Base-by-base conservation (phyloP, 2,888 invertebrate species). In the Germaria angustata region DNA sequence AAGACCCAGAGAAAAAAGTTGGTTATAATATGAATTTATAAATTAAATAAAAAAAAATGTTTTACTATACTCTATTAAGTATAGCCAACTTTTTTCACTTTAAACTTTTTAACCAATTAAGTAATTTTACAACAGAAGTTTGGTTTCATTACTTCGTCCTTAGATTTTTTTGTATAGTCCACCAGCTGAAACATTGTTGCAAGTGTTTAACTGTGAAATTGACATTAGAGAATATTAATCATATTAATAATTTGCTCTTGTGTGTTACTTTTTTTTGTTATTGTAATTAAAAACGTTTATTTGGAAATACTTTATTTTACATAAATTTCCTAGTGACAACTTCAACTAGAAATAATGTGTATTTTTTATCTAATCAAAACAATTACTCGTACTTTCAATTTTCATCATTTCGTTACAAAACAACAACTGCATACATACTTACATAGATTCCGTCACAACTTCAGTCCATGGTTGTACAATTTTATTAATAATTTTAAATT, bases 371-470 rank as follows among this genome's bases (percentile, higher is more conserved):
- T 66, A 63, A 71, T 78, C 69, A 71, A 53, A 78, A 63, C 69
- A 63, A 78, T 71, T 63, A 78, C n/a, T n/a, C n/a, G n/a, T n/a
- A n/a, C 78, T 78, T 78, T 79, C 65, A 71, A 65, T 72, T 78
- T 78, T 72, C 65, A 71, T 72, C 65, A 71, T 78, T 71, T 8
- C 49, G 57, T 76, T 59, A 49, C 24, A 69, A 51, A 44, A 49
- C 28, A 44, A 36, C 17, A 49, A 51, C 39, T 75, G n/a, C n/a
- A n/a, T n/a, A n/a, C n/a, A n/a, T n/a, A n/a, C n/a, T n/a, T n/a
- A n/a, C n/a, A n/a, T n/a, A 34, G 34, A 44, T 63, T 51, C 34
- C 15, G 53, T 34, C 24, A 22, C 55, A 17, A 59, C 63, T 63
- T 8, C 41, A 65, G 51, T 61, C 44, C 7, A 11, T 49, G 24